A percentile compares a stretch with the other conserved stretches of the same genome.
Evolutionary conservation across 2,797 vertebrate genomes (phyloP).

Genomic region (Urophycis tenuis): DNA sequence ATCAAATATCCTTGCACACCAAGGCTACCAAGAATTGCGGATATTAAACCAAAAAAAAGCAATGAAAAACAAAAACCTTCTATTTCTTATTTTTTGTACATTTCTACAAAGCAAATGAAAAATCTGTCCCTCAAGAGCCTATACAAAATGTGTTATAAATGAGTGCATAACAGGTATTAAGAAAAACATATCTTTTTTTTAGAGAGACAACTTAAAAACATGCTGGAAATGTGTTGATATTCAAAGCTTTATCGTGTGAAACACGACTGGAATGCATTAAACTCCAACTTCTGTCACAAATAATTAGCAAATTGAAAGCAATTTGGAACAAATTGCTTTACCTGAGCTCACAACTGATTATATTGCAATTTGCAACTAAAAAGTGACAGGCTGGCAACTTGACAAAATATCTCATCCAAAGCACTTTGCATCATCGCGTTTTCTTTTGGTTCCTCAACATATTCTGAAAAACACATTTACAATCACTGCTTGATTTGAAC

Average conservation of each 20-base stretch:
- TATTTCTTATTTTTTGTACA: background rate
- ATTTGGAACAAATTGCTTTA: slow-evolving; percentile 52
- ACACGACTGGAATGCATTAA: slow-evolving; percentile 1
- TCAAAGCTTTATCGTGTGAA: background rate
- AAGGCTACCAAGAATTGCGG: slow-evolving; percentile 22
- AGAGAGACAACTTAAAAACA: slow-evolving; percentile 1
- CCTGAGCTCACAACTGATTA: slow-evolving; percentile 65
- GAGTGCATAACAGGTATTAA: slow-evolving; percentile 1
- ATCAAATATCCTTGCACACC: slow-evolving; percentile 23
- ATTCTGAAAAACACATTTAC: slow-evolving; percentile 1
- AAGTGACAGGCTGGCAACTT: slow-evolving; percentile 25
- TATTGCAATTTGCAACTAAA: slow-evolving; percentile 41
- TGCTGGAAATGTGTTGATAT: background rate
- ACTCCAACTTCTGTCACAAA: background rate
- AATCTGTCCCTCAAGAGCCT: background rate
- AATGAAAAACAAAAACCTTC: background rate
- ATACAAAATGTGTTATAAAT: background rate
- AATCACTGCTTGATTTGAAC: background rate
- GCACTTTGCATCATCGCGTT: background rate
- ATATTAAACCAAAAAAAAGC: slow-evolving; percentile 16
- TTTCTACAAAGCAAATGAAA: slow-evolving; percentile 2
- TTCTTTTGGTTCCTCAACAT: background rate
- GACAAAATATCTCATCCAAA: slow-evolving; percentile 18
- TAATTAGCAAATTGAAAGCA: background rate
- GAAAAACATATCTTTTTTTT: background rate